A percentile compares a stretch with the other conserved stretches of the same genome.
Evolutionary conservation across 2,797 vertebrate species (phyloP).

Genomic region (Oceanodroma leucorhoa): DNA sequence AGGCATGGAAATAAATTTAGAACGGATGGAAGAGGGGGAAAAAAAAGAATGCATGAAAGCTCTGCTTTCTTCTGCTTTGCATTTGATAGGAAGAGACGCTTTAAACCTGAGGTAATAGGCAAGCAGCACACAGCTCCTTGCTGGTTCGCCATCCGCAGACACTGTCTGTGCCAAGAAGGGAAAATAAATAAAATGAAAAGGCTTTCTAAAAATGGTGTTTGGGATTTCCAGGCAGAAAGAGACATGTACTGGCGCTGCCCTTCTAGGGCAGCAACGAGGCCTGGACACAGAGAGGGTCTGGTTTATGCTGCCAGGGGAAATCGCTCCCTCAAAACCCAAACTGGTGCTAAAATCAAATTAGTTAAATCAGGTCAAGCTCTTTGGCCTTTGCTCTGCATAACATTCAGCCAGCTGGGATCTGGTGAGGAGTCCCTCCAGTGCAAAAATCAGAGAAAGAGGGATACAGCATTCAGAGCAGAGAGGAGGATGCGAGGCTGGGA

Average conservation of each 20-base stretch:
- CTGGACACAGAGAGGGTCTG: not conserved
- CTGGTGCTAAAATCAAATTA: not conserved
- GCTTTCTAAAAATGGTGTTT: not conserved
- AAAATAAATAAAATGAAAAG: conserved; percentile 10
- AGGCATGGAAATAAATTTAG: conserved; percentile 66
- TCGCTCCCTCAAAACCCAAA: not conserved
- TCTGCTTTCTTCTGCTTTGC: conserved; percentile 42
- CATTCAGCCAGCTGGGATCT: not conserved
- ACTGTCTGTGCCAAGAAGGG: not conserved
- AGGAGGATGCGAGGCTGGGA: not conserved
- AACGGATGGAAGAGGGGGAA: not conserved
- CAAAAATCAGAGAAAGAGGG: not conserved
- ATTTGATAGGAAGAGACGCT: conserved; percentile 58
- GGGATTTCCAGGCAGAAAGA: conserved; percentile 30
- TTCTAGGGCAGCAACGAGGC: not conserved
- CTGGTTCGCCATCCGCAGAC: not conserved
- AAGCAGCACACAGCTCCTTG: conserved; percentile 2
- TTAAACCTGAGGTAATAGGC: conserved; percentile 50
- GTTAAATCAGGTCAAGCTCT: not conserved
- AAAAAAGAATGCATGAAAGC: conserved; percentile 37
- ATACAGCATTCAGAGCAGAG: not conserved
- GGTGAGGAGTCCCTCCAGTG: not conserved
- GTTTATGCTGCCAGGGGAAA: not conserved
- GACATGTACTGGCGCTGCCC: not conserved
- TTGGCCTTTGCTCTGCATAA: not conserved